Evolutionary conservation across 2,888 invertebrate genomes (phyloP).

Genomic region (Rhimphoctona megacephalus): DNA sequence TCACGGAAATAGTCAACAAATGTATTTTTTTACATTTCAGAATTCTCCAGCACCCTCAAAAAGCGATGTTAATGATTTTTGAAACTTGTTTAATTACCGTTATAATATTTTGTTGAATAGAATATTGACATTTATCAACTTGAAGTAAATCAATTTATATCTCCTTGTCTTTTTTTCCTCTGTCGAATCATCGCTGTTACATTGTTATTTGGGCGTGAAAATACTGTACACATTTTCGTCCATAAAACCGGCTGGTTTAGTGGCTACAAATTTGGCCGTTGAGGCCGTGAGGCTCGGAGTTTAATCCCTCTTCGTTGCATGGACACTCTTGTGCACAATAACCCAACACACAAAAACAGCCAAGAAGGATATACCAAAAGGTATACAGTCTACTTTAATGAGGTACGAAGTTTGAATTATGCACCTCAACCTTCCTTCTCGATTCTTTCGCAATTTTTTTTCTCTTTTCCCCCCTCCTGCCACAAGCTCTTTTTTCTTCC

Average conservation of each 20-base stretch:
- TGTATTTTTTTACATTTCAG: no score
- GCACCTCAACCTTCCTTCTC: constrained; percentile 73
- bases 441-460: constrained; percentile 55
- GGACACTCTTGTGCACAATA: constrained; percentile 47
- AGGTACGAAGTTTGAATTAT: constrained; percentile 82
- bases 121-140: not conserved
- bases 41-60: no score
- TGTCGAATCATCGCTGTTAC: constrained; percentile 72
- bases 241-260: constrained; percentile 82
- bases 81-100: not conserved
- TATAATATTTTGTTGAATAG: not conserved
- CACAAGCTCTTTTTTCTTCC: not conserved
- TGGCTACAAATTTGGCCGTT: constrained; percentile 83
- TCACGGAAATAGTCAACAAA: no score
- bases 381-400: constrained; percentile 80
- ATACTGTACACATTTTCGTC: constrained; percentile 79
- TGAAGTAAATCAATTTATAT: constrained; percentile 17
- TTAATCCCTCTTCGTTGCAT: constrained; percentile 75
- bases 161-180: not conserved
- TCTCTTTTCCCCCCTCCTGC: constrained; percentile 29
- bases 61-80: not conserved
- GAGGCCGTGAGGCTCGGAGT: constrained; percentile 70
- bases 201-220: constrained; percentile 82
- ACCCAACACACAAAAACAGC: constrained; percentile 29
- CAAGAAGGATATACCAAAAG: constrained; percentile 67